Conservation (phyloP, 2,113 vertebrate genomes). For the Psammodynastes pulverulentus region DNA sequence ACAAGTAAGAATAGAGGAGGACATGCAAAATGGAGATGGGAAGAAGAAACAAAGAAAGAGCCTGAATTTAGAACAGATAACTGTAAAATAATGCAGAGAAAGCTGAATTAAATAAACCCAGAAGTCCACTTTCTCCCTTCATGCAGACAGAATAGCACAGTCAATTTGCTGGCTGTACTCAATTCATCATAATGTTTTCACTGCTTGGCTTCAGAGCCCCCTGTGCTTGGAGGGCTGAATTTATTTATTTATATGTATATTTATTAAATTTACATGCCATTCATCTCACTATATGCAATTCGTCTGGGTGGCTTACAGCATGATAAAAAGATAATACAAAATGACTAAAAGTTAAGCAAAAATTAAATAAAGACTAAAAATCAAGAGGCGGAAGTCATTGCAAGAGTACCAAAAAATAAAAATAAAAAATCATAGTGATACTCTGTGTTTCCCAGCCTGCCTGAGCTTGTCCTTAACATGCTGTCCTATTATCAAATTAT, state of each 20-base stretch:
- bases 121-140: background rate
- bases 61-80: background rate
- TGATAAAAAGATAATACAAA: background rate
- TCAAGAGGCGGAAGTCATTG: background rate
- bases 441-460: background rate
- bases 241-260: background rate
- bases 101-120: background rate
- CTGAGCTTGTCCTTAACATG: background rate
- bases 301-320: background rate
- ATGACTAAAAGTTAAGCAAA: background rate
- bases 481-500: conserved; percentile 3
- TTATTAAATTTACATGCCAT: background rate
- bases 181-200: background rate
- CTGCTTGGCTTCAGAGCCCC: background rate
- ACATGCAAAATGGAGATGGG: background rate
- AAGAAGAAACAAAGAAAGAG: conserved; percentile 1
- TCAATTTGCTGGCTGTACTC: background rate
- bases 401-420: background rate
- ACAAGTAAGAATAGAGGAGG: background rate
- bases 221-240: background rate
- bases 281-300: background rate
- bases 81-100: background rate
- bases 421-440: background rate
- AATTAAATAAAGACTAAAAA: background rate
- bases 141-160: background rate